Evolutionary conservation across 2,888 invertebrate species (phyloP).

Genomic region (Teleiodes luculella): DNA sequence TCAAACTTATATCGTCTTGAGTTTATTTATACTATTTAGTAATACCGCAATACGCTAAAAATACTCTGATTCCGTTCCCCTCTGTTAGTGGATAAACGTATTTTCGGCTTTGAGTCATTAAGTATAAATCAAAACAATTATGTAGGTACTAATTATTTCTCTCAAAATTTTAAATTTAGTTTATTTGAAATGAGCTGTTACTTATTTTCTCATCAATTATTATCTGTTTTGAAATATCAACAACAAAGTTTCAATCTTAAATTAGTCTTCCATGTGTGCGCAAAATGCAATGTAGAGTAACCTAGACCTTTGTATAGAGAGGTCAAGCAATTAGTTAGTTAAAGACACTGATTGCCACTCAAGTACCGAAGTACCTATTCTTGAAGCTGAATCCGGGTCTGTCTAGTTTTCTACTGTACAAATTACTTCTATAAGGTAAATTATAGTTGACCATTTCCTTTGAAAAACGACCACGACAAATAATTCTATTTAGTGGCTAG

Average conservation of each 20-base stretch:
- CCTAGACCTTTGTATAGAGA: neutral
- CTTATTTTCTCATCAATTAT: neutral
- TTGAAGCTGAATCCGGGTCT: neutral
- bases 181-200: too few species aligned
- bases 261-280: neutral
- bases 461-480: too few species aligned
- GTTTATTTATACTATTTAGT: neutral
- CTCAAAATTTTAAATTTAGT: too few species aligned
- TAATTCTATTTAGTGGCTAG: too few species aligned
- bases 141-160: too few species aligned
- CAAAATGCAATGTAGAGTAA: neutral
- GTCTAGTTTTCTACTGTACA: neutral
- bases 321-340: neutral
- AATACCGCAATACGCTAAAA: neutral
- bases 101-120: slow-evolving; percentile 1
- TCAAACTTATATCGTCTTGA: neutral
- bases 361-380: too few species aligned
- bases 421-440: too few species aligned
- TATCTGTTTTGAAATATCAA: neutral
- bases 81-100: slow-evolving; percentile 7
- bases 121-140: too few species aligned
- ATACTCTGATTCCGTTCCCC: slow-evolving; percentile 3
- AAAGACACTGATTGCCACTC: neutral
- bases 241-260: neutral
- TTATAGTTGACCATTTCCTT: too few species aligned